A percentile compares a stretch with the other conserved stretches of the same genome.
phyloP scores from a whole-genome alignment of 1,140 invertebrate genomes.

The Lutraria rhynchaena region DNA sequence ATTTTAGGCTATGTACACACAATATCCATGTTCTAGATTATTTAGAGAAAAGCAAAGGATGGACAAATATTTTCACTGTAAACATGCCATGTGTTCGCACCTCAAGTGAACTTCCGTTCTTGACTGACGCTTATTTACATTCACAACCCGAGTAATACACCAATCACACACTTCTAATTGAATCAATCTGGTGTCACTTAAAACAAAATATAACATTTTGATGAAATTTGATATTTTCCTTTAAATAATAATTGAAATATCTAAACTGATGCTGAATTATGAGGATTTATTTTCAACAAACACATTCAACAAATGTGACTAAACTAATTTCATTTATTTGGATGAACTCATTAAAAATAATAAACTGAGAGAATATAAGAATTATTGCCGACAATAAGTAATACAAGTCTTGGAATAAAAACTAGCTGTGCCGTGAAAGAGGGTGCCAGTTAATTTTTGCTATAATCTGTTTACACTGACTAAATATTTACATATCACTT shows the following conservation, averaged over 20 bases:
- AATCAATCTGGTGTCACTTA: slow-evolving; percentile 27
- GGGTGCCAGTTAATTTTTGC: not conserved
- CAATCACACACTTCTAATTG: slow-evolving; percentile 11
- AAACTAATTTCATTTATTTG: too few species aligned
- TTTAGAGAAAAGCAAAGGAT: slow-evolving; percentile 53
- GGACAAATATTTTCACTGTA: slow-evolving; percentile 64
- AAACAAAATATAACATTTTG: not conserved
- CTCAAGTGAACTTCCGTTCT: slow-evolving; percentile 54
- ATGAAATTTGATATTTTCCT: not conserved
- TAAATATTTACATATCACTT: slow-evolving; percentile 47
- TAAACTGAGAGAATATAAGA: too few species aligned
- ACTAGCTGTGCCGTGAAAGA: too few species aligned
- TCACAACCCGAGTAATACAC: not conserved
- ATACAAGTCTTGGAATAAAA: too few species aligned
- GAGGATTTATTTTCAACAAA: too few species aligned
- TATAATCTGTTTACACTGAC: slow-evolving; percentile 31
- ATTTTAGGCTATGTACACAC: not conserved
- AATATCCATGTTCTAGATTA: slow-evolving; percentile 45
- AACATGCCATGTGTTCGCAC: slow-evolving; percentile 58
- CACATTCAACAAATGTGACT: too few species aligned
- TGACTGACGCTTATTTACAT: slow-evolving; percentile 29
- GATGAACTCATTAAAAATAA: too few species aligned
- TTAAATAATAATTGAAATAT: not conserved
- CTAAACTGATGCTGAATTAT: not conserved
- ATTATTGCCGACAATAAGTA: too few species aligned